phyloP scores from a whole-genome alignment of 2,888 invertebrate genomes.

The Geophilus truncorum region DNA sequence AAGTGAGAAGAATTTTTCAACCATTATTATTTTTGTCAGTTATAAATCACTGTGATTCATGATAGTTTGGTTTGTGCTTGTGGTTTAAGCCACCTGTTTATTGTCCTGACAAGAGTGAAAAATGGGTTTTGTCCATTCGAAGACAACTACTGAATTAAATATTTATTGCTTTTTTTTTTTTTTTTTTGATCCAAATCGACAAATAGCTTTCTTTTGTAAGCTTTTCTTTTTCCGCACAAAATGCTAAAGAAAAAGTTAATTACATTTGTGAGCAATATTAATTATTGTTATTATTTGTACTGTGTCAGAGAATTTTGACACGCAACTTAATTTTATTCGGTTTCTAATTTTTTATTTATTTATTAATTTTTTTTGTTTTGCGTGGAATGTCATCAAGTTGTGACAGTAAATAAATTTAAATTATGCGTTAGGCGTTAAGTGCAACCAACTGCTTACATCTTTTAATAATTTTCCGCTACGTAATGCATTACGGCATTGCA shows the following conservation, averaged over 20 bases:
- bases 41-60: conserved; percentile 13
- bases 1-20: conserved; percentile 12
- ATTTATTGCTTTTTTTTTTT: background rate
- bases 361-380: no score
- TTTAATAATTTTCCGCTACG: background rate
- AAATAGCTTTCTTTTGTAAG: background rate
- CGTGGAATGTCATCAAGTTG: background rate
- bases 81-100: conserved; percentile 21
- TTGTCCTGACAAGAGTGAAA: conserved; percentile 18
- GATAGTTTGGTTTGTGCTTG: background rate
- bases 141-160: background rate
- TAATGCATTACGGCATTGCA: background rate
- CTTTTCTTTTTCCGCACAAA: background rate
- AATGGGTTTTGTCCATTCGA: background rate
- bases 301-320: background rate
- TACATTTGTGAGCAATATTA: background rate
- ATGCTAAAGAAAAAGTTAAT: no score
- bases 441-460: no score
- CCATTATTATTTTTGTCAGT: conserved; percentile 18
- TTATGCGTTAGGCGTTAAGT: background rate
- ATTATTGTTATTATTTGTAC: background rate
- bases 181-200: no score
- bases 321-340: background rate
- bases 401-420: no score
- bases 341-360: no score